Percentiles rank a stretch among this genome's conserved stretches.
These are phyloP conservation scores for Peromyscus maniculatus DNA, from an alignment of 2,113 vertebrate genomes.

Conservation along the genomic window DNA sequence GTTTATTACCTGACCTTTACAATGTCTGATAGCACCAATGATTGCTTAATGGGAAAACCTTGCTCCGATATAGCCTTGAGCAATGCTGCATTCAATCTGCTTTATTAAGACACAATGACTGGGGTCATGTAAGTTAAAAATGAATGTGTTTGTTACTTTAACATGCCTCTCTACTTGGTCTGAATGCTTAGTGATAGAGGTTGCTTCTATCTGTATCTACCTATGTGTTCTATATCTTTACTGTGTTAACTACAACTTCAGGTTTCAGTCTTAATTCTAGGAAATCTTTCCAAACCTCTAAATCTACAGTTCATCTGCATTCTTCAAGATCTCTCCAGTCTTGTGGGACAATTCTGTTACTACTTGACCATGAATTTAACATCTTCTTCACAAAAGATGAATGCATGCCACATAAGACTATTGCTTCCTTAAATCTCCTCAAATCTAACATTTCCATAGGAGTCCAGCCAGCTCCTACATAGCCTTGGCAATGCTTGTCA, in stretches of 20 bases:
- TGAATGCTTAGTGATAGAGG: neutral
- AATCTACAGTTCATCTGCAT: neutral
- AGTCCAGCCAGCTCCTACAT: too few species aligned
- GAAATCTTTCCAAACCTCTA: neutral
- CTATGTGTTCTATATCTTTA: neutral
- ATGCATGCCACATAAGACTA: too few species aligned
- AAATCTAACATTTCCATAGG: too few species aligned
- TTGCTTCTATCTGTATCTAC: too few species aligned
- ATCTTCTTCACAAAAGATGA: neutral
- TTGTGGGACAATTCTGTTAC: too few species aligned
- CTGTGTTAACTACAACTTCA: neutral
- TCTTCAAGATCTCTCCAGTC: neutral
- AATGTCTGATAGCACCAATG: neutral
- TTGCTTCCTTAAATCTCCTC: too few species aligned
- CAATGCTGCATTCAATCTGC: neutral
- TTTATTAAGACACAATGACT: neutral
- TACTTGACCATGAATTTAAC: neutral
- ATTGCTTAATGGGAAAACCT: neutral
- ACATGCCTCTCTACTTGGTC: accelerated
- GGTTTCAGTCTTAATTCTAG: neutral
- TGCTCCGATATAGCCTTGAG: neutral
- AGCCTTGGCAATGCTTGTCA: too few species aligned
- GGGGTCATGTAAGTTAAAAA: neutral
- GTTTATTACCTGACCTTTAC: neutral
- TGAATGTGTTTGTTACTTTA: neutral